Evolutionary conservation across 2,888 invertebrate genomes (phyloP).

Genomic region (Siphonodentalium dalli): DNA sequence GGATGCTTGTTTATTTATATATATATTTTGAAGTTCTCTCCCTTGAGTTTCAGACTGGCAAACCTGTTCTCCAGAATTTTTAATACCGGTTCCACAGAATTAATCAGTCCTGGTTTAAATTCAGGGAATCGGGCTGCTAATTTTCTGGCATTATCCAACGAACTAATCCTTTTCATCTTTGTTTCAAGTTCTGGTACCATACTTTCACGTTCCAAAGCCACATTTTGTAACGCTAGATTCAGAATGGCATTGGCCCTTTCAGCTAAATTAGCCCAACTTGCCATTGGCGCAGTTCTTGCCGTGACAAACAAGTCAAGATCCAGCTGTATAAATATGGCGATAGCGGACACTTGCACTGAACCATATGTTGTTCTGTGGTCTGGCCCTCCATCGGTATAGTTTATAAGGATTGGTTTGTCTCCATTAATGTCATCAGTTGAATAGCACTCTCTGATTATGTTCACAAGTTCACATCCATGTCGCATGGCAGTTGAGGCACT

Average conservation of each 20-base stretch:
- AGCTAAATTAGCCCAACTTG: slow-evolving; percentile 26
- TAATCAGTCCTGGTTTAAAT: slow-evolving; percentile 13
- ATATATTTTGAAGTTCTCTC: slow-evolving; percentile 2
- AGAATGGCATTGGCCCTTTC: slow-evolving; percentile 25
- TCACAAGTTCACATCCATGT: slow-evolving; percentile 21
- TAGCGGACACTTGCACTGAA: slow-evolving; percentile 14
- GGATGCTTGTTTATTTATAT: too few species aligned
- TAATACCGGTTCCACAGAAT: neutral
- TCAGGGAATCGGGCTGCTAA: slow-evolving; percentile 1
- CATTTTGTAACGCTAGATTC: slow-evolving; percentile 26
- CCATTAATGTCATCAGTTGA: slow-evolving; percentile 14
- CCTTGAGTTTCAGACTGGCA: slow-evolving; percentile 19
- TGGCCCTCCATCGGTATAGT: slow-evolving; percentile 28
- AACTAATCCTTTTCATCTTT: slow-evolving; percentile 5
- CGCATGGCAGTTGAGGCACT: slow-evolving; percentile 21
- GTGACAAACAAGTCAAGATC: slow-evolving; percentile 25
- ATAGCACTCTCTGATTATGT: slow-evolving; percentile 13
- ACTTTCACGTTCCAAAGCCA: slow-evolving; percentile 15
- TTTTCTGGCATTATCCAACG: slow-evolving; percentile 14
- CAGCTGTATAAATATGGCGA: slow-evolving; percentile 20
- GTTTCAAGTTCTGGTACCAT: slow-evolving; percentile 17
- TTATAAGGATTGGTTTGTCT: slow-evolving; percentile 15
- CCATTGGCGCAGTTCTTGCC: slow-evolving; percentile 22
- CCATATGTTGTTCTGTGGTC: slow-evolving; percentile 23
- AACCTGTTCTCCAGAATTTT: slow-evolving; percentile 9